Conservation (phyloP, 2,113 vertebrate species). For the Poeciliopsis retropinna region DNA sequence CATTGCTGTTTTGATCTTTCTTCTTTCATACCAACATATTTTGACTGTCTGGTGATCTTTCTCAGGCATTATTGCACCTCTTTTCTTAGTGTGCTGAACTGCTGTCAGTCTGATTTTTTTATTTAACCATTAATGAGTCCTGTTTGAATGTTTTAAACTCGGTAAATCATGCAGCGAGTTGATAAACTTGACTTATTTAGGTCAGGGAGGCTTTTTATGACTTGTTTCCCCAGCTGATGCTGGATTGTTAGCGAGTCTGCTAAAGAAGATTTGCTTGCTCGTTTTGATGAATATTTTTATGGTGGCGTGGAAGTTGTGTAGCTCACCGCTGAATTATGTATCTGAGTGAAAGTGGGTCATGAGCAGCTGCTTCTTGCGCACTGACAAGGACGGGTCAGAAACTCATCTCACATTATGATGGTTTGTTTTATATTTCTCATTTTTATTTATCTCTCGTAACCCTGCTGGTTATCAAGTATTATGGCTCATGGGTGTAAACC, state of each 20-base stretch:
- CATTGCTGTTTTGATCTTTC: background rate
- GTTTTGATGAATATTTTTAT: conserved; percentile 65
- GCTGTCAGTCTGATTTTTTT: conserved; percentile 36
- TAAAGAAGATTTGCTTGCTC: conserved; percentile 47
- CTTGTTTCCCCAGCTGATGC: conserved; percentile 48
- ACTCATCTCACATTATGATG: conserved; percentile 40
- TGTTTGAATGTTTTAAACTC: conserved; percentile 66
- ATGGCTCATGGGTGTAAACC: conserved; percentile 61
- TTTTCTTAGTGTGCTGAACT: conserved; percentile 9
- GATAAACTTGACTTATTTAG: conserved; percentile 72
- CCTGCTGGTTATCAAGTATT: conserved; percentile 58
- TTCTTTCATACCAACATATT: conserved; percentile 21
- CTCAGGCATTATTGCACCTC: background rate
- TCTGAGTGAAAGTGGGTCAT: conserved; percentile 65
- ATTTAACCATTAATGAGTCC: conserved; percentile 36
- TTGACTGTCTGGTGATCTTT: conserved; percentile 8
- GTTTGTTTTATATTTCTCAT: conserved; percentile 45
- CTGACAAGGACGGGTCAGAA: conserved; percentile 64
- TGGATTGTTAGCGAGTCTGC: conserved; percentile 20
- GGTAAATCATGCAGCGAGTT: conserved; percentile 44
- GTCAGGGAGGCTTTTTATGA: conserved; percentile 63
- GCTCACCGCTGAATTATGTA: conserved; percentile 61
- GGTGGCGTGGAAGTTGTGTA: conserved; percentile 33
- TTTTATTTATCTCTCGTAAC: conserved; percentile 62
- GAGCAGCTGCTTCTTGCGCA: conserved; percentile 49